Conservation (phyloP, 1,140 invertebrate species). For the Piezodorus guildinii region DNA sequence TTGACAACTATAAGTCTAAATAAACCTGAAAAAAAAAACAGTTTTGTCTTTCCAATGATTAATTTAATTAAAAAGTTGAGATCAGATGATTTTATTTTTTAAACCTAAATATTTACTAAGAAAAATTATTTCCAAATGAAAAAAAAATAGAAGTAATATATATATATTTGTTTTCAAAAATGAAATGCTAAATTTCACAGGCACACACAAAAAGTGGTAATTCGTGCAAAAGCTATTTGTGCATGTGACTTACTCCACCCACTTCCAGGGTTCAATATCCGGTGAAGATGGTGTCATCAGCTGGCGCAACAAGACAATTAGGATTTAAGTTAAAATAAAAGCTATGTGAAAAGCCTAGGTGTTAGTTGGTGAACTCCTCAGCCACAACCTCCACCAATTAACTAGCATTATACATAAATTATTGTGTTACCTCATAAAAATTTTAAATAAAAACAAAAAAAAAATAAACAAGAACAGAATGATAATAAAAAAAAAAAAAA, state of each 20-base stretch:
- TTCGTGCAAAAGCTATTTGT: not conserved
- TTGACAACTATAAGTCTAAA: too few relatives aligned
- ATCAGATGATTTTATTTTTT: too few relatives aligned
- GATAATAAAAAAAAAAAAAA: too few relatives aligned
- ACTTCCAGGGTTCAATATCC: conserved; percentile 62
- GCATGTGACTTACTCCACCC: conserved; percentile 59
- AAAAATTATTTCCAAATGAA: not conserved
- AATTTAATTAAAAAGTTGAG: not conserved
- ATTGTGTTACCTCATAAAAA: too few relatives aligned
- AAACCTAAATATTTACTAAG: not conserved
- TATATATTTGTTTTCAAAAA: not conserved
- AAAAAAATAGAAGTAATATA: not conserved
- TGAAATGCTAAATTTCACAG: conserved; percentile 9
- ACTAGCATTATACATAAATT: too few relatives aligned
- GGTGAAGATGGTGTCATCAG: conserved; percentile 29
- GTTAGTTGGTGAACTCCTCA: too few relatives aligned
- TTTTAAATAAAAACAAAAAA: too few relatives aligned
- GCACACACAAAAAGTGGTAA: not conserved
- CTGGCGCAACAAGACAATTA: conserved; percentile 18
- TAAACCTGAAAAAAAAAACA: too few relatives aligned
- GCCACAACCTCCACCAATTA: too few relatives aligned
- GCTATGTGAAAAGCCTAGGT: conserved; percentile 4
- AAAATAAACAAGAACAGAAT: too few relatives aligned
- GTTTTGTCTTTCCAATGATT: too few relatives aligned
- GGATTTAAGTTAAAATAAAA: conserved; percentile 14